These are phyloP conservation scores for Tachina lurida DNA, from an alignment of 2,888 invertebrate species.

Conservation along the genomic window DNA sequence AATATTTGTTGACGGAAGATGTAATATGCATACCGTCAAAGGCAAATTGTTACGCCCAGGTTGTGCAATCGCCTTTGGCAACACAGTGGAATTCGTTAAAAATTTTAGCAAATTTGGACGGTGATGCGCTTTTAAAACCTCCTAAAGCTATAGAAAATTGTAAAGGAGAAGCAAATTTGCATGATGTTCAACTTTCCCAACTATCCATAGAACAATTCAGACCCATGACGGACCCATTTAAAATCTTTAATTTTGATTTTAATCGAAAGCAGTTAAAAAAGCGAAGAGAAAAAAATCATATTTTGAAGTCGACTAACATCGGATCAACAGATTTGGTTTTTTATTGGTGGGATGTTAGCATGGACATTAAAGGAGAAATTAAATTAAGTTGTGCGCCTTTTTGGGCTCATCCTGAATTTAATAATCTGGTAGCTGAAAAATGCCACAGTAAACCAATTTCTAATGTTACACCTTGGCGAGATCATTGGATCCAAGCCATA, in stretches of 20 bases:
- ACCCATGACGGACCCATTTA: constrained; percentile 87
- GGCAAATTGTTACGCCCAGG: constrained; percentile 93
- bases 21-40: constrained; percentile 94
- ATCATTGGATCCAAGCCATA: constrained; percentile 99
- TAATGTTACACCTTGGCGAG: constrained; percentile 93
- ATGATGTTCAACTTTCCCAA: constrained; percentile 96
- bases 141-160: constrained; percentile 86
- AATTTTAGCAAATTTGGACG: constrained; percentile 84
- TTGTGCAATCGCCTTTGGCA: constrained; percentile 90
- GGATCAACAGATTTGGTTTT: constrained; percentile 92
- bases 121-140: constrained; percentile 84
- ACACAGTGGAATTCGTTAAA: constrained; percentile 88
- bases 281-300: constrained; percentile 72
- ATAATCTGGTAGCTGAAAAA: constrained; percentile 74
- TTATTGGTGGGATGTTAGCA: constrained; percentile 99
- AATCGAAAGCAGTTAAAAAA: constrained; percentile 82
- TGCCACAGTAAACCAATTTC: constrained; percentile 77
- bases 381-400: constrained; percentile 94
- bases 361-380: constrained; percentile 91
- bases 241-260: constrained; percentile 92
- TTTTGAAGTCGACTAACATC: constrained; percentile 81
- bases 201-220: constrained; percentile 87
- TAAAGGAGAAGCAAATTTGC: constrained; percentile 92
- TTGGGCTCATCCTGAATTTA: constrained; percentile 91
- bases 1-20: constrained; percentile 90